Conservation (phyloP, 2,888 invertebrate genomes). For the Stenurella melanura region DNA sequence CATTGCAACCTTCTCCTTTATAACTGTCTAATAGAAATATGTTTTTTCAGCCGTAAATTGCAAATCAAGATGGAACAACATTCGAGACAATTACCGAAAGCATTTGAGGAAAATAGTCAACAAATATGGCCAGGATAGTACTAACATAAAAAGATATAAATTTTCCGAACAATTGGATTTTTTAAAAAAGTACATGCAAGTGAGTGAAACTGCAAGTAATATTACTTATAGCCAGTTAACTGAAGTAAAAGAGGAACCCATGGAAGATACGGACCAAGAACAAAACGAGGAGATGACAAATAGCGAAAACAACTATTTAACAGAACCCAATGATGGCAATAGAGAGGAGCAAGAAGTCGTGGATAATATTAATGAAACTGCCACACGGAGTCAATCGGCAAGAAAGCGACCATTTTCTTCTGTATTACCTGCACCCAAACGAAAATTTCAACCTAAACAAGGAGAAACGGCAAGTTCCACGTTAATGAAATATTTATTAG, state of each 20-base stretch:
- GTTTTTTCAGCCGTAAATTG: background rate
- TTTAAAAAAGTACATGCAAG: background rate
- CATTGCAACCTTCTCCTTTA: too few species aligned
- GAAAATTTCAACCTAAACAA: background rate
- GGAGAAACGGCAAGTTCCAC: background rate
- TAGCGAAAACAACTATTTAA: background rate
- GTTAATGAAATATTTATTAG: conserved; percentile 13
- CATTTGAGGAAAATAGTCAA: background rate
- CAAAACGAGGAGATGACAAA: background rate
- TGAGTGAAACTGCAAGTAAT: background rate
- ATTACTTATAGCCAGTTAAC: background rate
- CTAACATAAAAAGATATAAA: conserved; percentile 1
- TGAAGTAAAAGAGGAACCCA: background rate
- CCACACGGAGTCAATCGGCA: background rate
- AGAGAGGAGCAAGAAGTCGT: background rate
- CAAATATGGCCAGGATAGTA: background rate
- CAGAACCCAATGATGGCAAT: background rate
- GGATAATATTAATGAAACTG: background rate
- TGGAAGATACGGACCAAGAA: background rate
- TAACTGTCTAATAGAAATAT: background rate
- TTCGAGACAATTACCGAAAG: conserved; percentile 21
- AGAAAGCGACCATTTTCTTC: background rate
- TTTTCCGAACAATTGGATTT: background rate
- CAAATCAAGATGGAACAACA: conserved; percentile 7
- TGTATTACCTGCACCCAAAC: background rate